phyloP scores from a whole-genome alignment of 2,888 invertebrate genomes.

The Synergus gifuensis region DNA sequence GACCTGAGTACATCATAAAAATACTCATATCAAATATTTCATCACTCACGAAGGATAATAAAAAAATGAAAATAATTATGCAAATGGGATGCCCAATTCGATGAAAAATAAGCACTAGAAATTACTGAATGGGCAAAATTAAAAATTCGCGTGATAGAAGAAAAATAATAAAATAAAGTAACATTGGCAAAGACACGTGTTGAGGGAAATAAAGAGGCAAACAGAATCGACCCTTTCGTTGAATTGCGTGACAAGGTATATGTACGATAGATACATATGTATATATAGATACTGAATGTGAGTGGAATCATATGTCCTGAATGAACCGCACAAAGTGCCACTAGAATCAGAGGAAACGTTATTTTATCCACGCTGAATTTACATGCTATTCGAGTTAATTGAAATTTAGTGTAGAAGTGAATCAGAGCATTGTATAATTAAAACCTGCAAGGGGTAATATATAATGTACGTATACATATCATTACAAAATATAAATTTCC shows the following conservation, averaged over 20 bases:
- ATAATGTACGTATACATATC: neutral
- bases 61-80: neutral
- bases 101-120: neutral
- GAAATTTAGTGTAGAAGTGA: constrained; percentile 5
- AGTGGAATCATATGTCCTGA: constrained; percentile 20
- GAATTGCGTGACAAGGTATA: constrained; percentile 5
- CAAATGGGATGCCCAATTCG: neutral
- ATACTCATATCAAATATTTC: neutral
- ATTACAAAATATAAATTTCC: neutral
- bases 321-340: neutral
- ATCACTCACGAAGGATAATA: neutral
- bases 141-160: neutral
- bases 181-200: constrained; percentile 11
- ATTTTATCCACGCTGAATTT: constrained; percentile 4
- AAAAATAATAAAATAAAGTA: constrained; percentile 14
- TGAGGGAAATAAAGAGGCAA: neutral
- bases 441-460: neutral
- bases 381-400: constrained; percentile 10
- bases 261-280: too few species aligned
- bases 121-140: neutral
- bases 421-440: constrained; percentile 1
- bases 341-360: neutral
- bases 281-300: neutral
- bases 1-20: neutral
- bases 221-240: constrained; percentile 1